Evolutionary conservation across 2,888 invertebrate genomes (phyloP).

Genomic region (Lissonota sp.): DNA sequence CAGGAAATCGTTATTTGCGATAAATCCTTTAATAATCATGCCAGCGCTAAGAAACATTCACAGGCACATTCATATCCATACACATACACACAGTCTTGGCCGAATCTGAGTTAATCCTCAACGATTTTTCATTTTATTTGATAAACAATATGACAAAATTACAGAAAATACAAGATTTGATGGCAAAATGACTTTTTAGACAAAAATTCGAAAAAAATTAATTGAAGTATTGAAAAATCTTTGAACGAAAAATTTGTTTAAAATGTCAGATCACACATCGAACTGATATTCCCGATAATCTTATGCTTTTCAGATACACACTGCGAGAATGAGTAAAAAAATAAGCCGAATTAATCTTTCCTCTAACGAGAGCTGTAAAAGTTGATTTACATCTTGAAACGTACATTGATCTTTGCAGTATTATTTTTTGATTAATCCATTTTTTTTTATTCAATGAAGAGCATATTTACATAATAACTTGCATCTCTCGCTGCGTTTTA

Average conservation of each 20-base stretch:
- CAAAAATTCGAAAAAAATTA: no score
- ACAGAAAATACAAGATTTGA: no score
- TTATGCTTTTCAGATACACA: slow-evolving; percentile 35
- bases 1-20: no score
- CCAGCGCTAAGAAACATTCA: slow-evolving; percentile 13
- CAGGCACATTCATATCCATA: neutral
- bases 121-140: no score
- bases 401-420: neutral
- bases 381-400: neutral
- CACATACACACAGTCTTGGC: slow-evolving; percentile 11
- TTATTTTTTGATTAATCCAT: neutral
- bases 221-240: no score
- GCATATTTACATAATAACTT: slow-evolving; percentile 16
- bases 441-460: slow-evolving; percentile 9
- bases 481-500: slow-evolving; percentile 37
- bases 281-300: neutral
- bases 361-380: slow-evolving; percentile 22
- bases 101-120: no score
- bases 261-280: slow-evolving; percentile 1
- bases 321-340: slow-evolving; percentile 56
- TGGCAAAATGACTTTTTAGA: no score
- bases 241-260: no score
- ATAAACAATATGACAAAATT: no score
- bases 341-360: slow-evolving; percentile 48
- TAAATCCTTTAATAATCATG: slow-evolving; percentile 27